Conservation (phyloP, 2,888 invertebrate species). For the Torymus auratus region DNA sequence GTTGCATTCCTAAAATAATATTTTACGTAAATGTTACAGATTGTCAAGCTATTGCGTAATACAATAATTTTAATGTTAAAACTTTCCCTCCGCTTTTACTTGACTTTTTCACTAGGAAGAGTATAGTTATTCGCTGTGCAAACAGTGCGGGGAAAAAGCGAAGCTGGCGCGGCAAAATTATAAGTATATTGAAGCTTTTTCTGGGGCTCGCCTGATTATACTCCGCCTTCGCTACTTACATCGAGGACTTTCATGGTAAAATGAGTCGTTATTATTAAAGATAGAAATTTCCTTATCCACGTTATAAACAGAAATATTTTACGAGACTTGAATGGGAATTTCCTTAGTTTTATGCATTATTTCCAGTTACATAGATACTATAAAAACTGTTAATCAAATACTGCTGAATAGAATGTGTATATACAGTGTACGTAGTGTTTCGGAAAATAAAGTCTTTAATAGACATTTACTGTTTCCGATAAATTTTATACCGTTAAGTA, state of each 20-base stretch:
- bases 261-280: constrained; percentile 13
- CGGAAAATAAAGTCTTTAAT: too few relatives aligned
- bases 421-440: too few relatives aligned
- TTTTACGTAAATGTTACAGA: neutral
- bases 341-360: too few relatives aligned
- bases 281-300: constrained; percentile 8
- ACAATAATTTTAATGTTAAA: constrained; percentile 17
- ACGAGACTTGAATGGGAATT: too few relatives aligned
- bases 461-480: too few relatives aligned
- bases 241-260: constrained; percentile 12
- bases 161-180: constrained; percentile 19
- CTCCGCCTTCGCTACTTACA: constrained; percentile 13
- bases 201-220: neutral
- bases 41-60: neutral
- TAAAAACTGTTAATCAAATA: too few relatives aligned
- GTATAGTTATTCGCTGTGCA: neutral
- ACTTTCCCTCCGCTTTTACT: constrained; percentile 24
- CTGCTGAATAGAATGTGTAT: too few relatives aligned
- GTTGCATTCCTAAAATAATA: neutral
- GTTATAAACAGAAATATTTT: neutral
- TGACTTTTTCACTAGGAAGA: neutral
- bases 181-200: neutral
- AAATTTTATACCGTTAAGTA: too few relatives aligned
- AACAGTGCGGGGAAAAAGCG: constrained; percentile 5
- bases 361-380: too few relatives aligned